phyloP scores from a whole-genome alignment of 2,888 invertebrate species.

The Willowsia nigromaculata region DNA sequence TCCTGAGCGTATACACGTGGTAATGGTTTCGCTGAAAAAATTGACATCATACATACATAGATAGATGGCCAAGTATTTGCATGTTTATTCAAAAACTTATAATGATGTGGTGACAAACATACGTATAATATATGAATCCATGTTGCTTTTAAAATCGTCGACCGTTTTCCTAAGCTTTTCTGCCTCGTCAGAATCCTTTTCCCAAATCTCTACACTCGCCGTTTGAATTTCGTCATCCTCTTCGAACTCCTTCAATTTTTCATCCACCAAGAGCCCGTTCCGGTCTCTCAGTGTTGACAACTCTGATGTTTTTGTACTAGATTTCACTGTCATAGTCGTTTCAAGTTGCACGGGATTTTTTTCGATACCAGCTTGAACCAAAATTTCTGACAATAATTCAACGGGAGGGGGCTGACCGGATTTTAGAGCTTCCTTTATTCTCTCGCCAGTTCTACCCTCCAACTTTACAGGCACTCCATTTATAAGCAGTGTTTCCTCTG shows the following conservation, averaged over 20 bases:
- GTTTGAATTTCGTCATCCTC: conserved; percentile 87
- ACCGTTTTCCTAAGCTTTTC: conserved; percentile 55
- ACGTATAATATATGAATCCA: conserved; percentile 59
- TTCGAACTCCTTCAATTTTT: conserved; percentile 85
- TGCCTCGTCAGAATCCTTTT: conserved; percentile 71
- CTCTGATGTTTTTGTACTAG: conserved; percentile 86
- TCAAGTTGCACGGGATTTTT: conserved; percentile 85
- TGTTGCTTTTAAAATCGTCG: conserved; percentile 51
- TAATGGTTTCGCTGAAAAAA: conserved; percentile 59
- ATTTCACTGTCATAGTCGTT: conserved; percentile 86
- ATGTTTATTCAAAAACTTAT: background rate
- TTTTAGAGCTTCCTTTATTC: conserved; percentile 85
- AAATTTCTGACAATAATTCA: conserved; percentile 85
- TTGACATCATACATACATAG: background rate
- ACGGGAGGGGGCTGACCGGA: conserved; percentile 84
- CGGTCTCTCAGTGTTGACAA: conserved; percentile 86
- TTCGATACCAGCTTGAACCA: conserved; percentile 83
- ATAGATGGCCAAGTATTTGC: background rate
- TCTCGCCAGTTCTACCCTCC: conserved; percentile 86
- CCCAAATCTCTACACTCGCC: conserved; percentile 78
- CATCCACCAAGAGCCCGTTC: conserved; percentile 86
- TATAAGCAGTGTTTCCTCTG: conserved; percentile 86
- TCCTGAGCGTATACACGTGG: conserved; percentile 53
- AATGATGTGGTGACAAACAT: conserved; percentile 25
- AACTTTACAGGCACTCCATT: conserved; percentile 86